Conservation (phyloP, 2,888 invertebrate species). For the Diadegma fenestrale region DNA sequence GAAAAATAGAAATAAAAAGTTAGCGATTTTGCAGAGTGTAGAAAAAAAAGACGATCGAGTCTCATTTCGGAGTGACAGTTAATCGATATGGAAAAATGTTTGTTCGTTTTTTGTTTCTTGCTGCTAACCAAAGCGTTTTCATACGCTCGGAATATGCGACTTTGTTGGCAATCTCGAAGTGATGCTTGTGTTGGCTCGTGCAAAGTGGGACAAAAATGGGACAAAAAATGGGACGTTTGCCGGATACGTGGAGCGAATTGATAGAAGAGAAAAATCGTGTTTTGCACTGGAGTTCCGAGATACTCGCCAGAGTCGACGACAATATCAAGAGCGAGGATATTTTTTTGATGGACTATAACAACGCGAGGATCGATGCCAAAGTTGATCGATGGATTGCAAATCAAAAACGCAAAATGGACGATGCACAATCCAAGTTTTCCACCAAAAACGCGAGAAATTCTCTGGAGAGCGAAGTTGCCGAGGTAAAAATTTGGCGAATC, state of each 20-base stretch:
- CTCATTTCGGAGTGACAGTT: slow-evolving; percentile 5
- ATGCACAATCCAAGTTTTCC: slow-evolving; percentile 54
- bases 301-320: slow-evolving; percentile 75
- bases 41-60: slow-evolving; percentile 24
- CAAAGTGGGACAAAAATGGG: slow-evolving; percentile 72
- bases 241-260: slow-evolving; percentile 73
- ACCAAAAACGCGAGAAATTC: slow-evolving; percentile 31
- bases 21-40: neutral
- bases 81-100: neutral
- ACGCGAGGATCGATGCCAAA: slow-evolving; percentile 72
- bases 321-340: slow-evolving; percentile 74
- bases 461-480: slow-evolving; percentile 58
- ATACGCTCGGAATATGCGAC: neutral
- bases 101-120: slow-evolving; percentile 12
- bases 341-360: slow-evolving; percentile 74
- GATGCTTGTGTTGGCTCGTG: slow-evolving; percentile 7
- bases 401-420: slow-evolving; percentile 60
- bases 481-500: slow-evolving; percentile 64
- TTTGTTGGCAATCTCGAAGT: neutral
- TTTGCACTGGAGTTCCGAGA: slow-evolving; percentile 76
- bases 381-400: slow-evolving; percentile 73
- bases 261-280: slow-evolving; percentile 74
- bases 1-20: neutral
- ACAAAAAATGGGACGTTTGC: slow-evolving; percentile 74
- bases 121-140: slow-evolving; percentile 24